Conservation (phyloP, 2,888 invertebrate genomes). For the Serrognathus titanus region DNA sequence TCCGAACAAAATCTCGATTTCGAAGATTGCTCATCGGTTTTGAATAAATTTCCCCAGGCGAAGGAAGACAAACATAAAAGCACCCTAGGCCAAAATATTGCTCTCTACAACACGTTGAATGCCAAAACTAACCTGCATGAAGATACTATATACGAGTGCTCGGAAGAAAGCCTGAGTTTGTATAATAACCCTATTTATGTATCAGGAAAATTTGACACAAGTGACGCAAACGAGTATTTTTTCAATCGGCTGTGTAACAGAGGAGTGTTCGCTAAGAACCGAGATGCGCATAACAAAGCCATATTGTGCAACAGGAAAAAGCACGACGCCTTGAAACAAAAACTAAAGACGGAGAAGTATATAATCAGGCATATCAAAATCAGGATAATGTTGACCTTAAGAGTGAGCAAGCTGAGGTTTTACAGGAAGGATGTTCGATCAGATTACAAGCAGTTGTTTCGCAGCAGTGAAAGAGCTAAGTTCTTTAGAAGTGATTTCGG, state of each 20-base stretch:
- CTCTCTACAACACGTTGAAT: constrained; percentile 39
- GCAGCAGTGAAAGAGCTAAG: constrained; percentile 5
- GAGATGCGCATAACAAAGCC: constrained; percentile 1
- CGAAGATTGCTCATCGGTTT: not conserved
- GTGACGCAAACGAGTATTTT: not conserved
- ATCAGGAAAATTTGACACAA: constrained; percentile 23
- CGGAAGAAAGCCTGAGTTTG: constrained; percentile 41
- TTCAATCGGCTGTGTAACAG: not conserved
- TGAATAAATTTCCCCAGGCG: not conserved
- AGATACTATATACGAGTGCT: constrained; percentile 47
- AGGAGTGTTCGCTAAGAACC: not conserved
- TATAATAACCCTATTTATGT: constrained; percentile 46
- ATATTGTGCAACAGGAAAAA: constrained; percentile 20
- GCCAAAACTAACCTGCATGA: constrained; percentile 43
- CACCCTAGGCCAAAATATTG: constrained; percentile 31
- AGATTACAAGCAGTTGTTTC: constrained; percentile 4
- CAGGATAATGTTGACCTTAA: constrained; percentile 63
- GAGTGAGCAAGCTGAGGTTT: constrained; percentile 56
- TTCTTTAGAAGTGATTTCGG: constrained; percentile 1
- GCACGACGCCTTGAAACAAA: constrained; percentile 22
- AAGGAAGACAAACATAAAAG: constrained; percentile 10
- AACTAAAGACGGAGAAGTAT: constrained; percentile 54
- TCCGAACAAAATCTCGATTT: constrained; percentile 4
- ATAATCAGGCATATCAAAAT: constrained; percentile 63
- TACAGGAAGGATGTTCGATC: constrained; percentile 30